Conservation (phyloP, 2,113 vertebrate genomes). For the Tupaia chinensis region DNA sequence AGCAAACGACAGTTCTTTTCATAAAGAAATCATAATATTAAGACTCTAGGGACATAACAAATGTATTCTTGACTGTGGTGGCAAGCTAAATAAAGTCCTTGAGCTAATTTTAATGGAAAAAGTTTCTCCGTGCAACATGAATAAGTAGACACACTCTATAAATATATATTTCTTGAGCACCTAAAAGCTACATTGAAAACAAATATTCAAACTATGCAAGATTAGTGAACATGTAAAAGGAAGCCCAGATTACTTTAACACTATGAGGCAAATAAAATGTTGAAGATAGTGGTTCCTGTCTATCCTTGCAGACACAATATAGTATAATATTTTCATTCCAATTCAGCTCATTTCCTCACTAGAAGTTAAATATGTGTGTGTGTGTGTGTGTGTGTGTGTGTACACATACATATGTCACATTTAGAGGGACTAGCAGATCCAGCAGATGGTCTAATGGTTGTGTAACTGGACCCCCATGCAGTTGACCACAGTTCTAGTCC, state of each 20-base stretch:
- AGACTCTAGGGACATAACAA: slow-evolving; percentile 71
- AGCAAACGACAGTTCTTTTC: slow-evolving; percentile 69
- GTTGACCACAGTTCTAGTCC: no score
- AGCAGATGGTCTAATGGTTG: no score
- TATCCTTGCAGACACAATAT: not conserved
- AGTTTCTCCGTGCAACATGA: slow-evolving; percentile 48
- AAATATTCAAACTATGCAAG: slow-evolving; percentile 12
- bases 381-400: no score
- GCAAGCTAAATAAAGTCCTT: slow-evolving; percentile 73
- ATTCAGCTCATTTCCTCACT: slow-evolving; percentile 1
- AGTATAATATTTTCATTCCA: not conserved
- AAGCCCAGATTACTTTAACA: slow-evolving; percentile 29
- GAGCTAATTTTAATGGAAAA: slow-evolving; percentile 76
- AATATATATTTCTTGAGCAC: slow-evolving; percentile 63
- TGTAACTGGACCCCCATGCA: no score
- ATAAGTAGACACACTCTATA: slow-evolving; percentile 66
- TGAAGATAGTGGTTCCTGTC: not conserved
- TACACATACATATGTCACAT: no score
- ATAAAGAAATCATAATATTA: slow-evolving; percentile 78
- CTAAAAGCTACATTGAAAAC: slow-evolving; percentile 38
- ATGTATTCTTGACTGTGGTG: slow-evolving; percentile 61
- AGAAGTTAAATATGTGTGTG: not conserved
- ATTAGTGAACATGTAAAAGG: not conserved
- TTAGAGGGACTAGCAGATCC: no score
- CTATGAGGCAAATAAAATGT: slow-evolving; percentile 26